Evolutionary conservation across 1,140 invertebrate genomes (phyloP), one percentile per base, ranked within the genome.

Genomic region (Vanessa atalanta): DNA sequence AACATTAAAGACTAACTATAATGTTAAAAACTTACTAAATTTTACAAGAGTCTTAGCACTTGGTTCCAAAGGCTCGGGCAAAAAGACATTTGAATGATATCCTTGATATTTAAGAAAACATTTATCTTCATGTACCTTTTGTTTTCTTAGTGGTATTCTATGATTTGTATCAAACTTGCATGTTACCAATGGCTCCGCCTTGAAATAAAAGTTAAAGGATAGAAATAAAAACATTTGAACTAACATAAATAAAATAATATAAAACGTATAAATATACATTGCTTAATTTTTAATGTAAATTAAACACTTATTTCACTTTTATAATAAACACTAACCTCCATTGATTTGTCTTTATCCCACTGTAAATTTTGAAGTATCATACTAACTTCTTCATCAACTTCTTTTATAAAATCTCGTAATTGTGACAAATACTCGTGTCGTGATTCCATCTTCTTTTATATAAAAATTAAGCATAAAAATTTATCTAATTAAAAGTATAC

Each of bases 311-410:
- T 43, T 9, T 9, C 1, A 43, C 6, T 43, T 43, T 43, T 55
- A 37, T 16, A 26, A 64, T 66, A 70, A 65, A 48, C 63, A 68
- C 6, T 13, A 47, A 72, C 89, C 87, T 88, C 65, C n/a, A 83
- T 69, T 14, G 87, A 73, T 63, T 65, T 51, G 66, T 83, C 84
- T 70, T 77, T 67, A 73, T 91, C 84, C 89, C 90, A 92, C 63
- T 91, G 88, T 15, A 92, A 78, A 72, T 72, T 88, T 78, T 91
- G 87, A 67, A 92, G 69, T 68, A 92, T 83, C 77, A 88, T 77
- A 47, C 84, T 87, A 15, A 90, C 64, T 76, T 90, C 85, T 47
- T 81, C 85, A 70, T 92, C 87, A 20, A 88, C 71, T 67, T 73
- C 69, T 63, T 80, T 70, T 5, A 83, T 79, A 64, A 80, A 89